Base-by-base conservation (phyloP, 2,113 vertebrate genomes). In the Galemys pyrenaicus region DNA sequence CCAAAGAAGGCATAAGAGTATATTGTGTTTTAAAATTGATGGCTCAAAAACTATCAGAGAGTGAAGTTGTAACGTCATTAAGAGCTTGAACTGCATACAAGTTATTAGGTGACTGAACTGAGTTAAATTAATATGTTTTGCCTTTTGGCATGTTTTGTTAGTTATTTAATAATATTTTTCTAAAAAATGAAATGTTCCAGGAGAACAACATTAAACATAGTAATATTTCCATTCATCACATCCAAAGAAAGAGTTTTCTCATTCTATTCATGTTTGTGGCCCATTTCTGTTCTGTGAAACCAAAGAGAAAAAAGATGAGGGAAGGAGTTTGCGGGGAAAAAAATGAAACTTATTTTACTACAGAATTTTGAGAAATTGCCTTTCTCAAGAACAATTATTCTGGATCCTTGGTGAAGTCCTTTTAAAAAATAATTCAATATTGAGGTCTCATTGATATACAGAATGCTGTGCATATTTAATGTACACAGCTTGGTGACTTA, bases 141-240 rank as follows among this genome's bases (percentile, higher is more conserved):
- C 64, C 81, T 96, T 92, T 94, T 65, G 82, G 19, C 30, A 71
- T 74, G 30, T 80, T 91, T 77, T 91, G 30, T 89, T 88, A 73
- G 60, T 64, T 67, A 73, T 73, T 92, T 92, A 92, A 90, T 54
- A 81, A 83, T 88, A 84, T 84, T 91, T 89, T 95, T 81, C 70
- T 64, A n/a, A 82, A 68, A 89, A 65, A 49, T 77, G 86, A 93
- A 80, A 49, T 70, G 16, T 85, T 94, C 15, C 51, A 82, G 15
- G 65, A 88, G 65, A 84, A 65, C 28, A 92, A 28, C 28, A 86
- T 88, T 56, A 95, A 95, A 49, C 39, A 60, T 62, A 85, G 32
- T 49, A 46, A 79, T 87, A 77, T 70, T 91, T 88, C 37, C 68
- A 92, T 79, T 83, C 44, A 58, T 95, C 78, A 90, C 39, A 88